A percentile compares a stretch with the other conserved stretches of the same genome.
phyloP scores from a whole-genome alignment of 1,140 invertebrate genomes.

The Lordiphosa clarofinis region DNA sequence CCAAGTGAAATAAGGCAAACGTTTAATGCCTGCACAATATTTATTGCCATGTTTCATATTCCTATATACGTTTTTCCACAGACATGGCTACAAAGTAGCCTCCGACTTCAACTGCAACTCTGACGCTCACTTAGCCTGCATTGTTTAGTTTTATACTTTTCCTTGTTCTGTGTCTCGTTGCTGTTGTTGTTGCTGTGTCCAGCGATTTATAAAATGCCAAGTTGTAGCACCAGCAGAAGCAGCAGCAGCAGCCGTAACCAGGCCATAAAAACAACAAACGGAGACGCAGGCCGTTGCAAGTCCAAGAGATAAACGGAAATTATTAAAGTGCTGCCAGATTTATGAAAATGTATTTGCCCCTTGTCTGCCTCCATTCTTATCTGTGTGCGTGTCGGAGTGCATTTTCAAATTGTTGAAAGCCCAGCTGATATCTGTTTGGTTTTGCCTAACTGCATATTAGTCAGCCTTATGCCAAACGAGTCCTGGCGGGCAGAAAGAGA shows the following conservation, averaged over 20 bases:
- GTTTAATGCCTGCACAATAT: conserved; percentile 77
- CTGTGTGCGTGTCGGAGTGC: conserved; percentile 22
- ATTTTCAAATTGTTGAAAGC: conserved; percentile 34
- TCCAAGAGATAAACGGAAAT: conserved; percentile 71
- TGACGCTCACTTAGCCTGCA: conserved; percentile 37
- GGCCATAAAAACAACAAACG: conserved; percentile 49
- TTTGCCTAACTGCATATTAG: conserved; percentile 34
- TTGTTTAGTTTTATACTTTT: conserved; percentile 74
- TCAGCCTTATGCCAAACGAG: conserved; percentile 17
- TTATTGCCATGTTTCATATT: conserved; percentile 78
- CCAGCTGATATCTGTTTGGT: conserved; percentile 16
- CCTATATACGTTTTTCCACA: conserved; percentile 37
- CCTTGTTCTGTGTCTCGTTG: conserved; percentile 16
- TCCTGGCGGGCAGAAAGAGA: not conserved
- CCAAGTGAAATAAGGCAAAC: conserved; percentile 67
- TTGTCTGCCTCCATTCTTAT: not conserved
- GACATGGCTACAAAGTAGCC: conserved; percentile 55
- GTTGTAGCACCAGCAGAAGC: conserved; percentile 14
- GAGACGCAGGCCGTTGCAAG: conserved; percentile 42
- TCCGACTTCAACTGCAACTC: conserved; percentile 16
- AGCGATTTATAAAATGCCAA: conserved; percentile 75
- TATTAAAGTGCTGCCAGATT: conserved; percentile 76
- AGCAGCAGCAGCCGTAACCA: conserved; percentile 22
- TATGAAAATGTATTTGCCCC: conserved; percentile 64
- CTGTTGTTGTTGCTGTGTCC: conserved; percentile 54